Evolutionary conservation across 2,888 invertebrate genomes (phyloP).

Genomic region (Caenorhabditis uteleia): DNA sequence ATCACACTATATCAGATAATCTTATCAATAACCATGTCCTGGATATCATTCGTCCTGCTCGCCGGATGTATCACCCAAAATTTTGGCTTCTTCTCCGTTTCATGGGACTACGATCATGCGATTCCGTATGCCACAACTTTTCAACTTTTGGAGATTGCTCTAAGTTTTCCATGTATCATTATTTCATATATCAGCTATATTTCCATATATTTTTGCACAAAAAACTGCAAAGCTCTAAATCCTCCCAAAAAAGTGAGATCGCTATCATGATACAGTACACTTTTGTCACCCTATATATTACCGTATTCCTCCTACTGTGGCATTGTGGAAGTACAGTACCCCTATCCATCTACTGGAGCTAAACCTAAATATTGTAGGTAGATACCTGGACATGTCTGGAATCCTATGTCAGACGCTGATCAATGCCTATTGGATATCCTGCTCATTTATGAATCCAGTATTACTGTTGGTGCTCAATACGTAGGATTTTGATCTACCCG

Average conservation of each 20-base stretch:
- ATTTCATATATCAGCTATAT: constrained; percentile 12
- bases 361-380: too few species aligned
- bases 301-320: constrained; percentile 21
- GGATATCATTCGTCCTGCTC: neutral
- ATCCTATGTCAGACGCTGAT: neutral
- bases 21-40: neutral
- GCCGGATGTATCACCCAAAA: constrained; percentile 1
- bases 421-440: neutral
- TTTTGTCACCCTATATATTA: constrained; percentile 24
- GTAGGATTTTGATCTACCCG: too few species aligned
- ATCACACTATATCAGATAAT: too few species aligned
- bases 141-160: neutral
- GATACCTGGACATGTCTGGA: neutral
- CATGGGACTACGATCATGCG: constrained; percentile 3
- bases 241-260: constrained; percentile 15
- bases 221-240: neutral
- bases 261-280: constrained; percentile 30
- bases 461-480: neutral
- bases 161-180: neutral
- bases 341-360: too few species aligned
- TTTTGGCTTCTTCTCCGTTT: neutral
- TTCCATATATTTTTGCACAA: constrained; percentile 1
- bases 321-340: constrained; percentile 10
- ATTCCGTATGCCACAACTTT: neutral
- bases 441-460: neutral